These are phyloP conservation scores for Archips xylosteana DNA, from an alignment of 2,888 invertebrate genomes.

Conservation along the genomic window DNA sequence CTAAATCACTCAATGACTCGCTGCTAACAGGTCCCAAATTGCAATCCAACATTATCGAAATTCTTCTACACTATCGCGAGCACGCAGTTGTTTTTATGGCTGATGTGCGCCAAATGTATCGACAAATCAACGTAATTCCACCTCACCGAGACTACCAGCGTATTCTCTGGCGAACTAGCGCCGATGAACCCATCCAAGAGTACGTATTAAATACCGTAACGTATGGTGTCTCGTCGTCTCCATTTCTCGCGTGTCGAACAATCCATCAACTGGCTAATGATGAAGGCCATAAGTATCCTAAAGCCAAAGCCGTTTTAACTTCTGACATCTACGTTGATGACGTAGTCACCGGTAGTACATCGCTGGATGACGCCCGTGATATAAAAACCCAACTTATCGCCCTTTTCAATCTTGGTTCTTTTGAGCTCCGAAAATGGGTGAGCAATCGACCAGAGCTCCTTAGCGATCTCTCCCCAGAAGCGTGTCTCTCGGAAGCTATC, in stretches of 20 bases:
- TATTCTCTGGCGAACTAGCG: constrained; percentile 1
- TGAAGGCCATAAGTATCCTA: constrained; percentile 1
- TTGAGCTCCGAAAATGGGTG: constrained; percentile 20
- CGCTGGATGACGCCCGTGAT: not conserved
- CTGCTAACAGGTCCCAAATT: constrained; percentile 5
- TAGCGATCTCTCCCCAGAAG: not conserved
- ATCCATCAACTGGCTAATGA: constrained; percentile 4
- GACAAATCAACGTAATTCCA: constrained; percentile 1
- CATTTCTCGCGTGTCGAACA: constrained; percentile 11
- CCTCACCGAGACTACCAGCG: not conserved
- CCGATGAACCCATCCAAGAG: constrained; percentile 1
- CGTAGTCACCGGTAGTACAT: not conserved
- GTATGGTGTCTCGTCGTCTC: constrained; percentile 8
- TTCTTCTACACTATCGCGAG: not conserved
- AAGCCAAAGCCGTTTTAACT: not conserved
- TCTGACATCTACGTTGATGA: constrained; percentile 17
- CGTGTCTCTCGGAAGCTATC: not conserved
- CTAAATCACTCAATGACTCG: not conserved
- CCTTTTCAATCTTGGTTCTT: not conserved
- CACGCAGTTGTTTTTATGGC: constrained; percentile 8
- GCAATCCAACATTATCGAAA: not conserved
- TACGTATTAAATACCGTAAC: constrained; percentile 10
- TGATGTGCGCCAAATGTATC: constrained; percentile 19
- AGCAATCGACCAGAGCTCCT: constrained; percentile 17
- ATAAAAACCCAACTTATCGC: not conserved